Base-by-base conservation (phyloP, 2,797 vertebrate species). In the Crenuchus spilurus region DNA sequence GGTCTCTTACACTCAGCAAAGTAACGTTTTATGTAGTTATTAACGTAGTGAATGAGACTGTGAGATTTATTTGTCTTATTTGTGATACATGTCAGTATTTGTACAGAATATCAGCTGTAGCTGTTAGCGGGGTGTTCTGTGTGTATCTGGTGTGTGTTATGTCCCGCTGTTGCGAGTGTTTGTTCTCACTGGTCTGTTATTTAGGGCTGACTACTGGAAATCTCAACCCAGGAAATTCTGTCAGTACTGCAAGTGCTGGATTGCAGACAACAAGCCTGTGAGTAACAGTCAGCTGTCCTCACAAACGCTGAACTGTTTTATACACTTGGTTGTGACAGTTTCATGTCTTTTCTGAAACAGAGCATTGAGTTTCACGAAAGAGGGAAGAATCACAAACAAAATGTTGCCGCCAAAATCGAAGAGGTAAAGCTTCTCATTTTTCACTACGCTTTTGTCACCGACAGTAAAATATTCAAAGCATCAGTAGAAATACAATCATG, bases 161-260 rank as follows among this genome's bases (percentile, higher is more conserved):
- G n/a, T n/a, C n/a, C n/a, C n/a, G n/a, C n/a, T n/a, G n/a, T n/a
- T n/a, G n/a, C n/a, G n/a, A n/a, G n/a, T n/a, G n/a, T n/a, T 20
- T 18, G 16, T 20, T 42, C 70, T 9, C 52, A 48, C 49, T 11
- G 80, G 5, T 14, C 1, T 46, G 4, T 72, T 72, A 76, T 41
- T 44, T 52, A 99, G 97, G 97, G 95, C 97, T 24, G 97, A 99
- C 79, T 98, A 97, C 88, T 99, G 97, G 97, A 99, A 99, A 82
- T 99, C 97, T 20, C 97, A 99, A 63, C 97, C 97, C 31, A 96
- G 96, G 90, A 99, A 99, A 77, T 98, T 99, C 88, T 99, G 97
- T 70, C 95, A 96, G 84, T 98, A 99, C 87, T 99, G 97, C 91
- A 99, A 99, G 86, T 99, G 97, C 83, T 99, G 97, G 97, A 99